These are phyloP conservation scores for Sesamia nonagrioides DNA, from an alignment of 1,140 invertebrate species.

Conservation along the genomic window DNA sequence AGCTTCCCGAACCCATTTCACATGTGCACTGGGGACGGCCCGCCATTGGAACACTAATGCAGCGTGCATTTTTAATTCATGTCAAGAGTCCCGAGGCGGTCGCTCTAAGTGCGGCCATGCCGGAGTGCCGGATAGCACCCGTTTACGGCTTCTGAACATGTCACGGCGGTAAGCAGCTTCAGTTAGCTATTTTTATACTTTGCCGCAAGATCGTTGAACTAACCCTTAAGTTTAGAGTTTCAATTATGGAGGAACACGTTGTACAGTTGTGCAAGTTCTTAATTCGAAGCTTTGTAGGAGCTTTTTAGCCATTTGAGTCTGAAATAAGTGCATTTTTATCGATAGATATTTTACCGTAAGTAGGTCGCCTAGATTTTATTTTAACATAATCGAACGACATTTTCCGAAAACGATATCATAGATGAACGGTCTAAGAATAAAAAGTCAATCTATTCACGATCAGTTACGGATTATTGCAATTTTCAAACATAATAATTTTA, in stretches of 20 bases:
- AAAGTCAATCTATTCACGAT: neutral
- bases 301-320: neutral
- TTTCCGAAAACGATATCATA: neutral
- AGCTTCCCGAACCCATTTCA: slow-evolving; percentile 40
- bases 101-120: slow-evolving; percentile 64
- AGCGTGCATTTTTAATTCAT: slow-evolving; percentile 80
- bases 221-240: neutral
- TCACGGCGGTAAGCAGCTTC: slow-evolving; percentile 26
- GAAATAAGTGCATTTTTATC: neutral
- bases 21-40: slow-evolving; percentile 42
- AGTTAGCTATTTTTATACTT: slow-evolving; percentile 17
- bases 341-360: too few relatives aligned
- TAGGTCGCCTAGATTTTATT: too few relatives aligned
- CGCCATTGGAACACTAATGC: slow-evolving; percentile 75
- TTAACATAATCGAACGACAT: too few relatives aligned
- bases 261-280: neutral
- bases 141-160: slow-evolving; percentile 57
- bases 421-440: neutral
- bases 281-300: neutral
- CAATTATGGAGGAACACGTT: neutral
- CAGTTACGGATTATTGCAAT: neutral
- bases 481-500: slow-evolving; percentile 1
- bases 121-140: slow-evolving; percentile 46
- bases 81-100: slow-evolving; percentile 74
- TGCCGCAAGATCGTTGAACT: neutral